Percentiles rank a stretch among this genome's conserved stretches.
Evolutionary conservation across 2,888 invertebrate species (phyloP).

Genomic region (Pachymerium ferrugineum): DNA sequence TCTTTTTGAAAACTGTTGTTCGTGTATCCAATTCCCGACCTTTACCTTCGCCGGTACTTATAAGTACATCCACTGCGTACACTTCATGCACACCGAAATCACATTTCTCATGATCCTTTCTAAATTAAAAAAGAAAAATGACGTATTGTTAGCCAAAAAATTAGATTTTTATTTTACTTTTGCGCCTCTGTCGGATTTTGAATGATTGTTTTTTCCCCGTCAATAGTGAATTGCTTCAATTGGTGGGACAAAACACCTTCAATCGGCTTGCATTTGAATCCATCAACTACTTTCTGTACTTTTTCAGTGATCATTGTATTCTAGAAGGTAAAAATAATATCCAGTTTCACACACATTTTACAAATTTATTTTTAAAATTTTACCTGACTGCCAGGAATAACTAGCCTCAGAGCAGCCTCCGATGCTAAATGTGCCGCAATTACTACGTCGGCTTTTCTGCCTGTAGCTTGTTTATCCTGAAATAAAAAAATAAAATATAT

Average conservation of each 20-base stretch:
- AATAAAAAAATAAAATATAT: background rate
- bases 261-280: constrained; percentile 93
- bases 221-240: constrained; percentile 90
- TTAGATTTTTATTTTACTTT: constrained; percentile 46
- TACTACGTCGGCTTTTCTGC: constrained; percentile 88
- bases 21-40: constrained; percentile 89
- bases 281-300: constrained; percentile 86
- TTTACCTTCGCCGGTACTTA: constrained; percentile 92
- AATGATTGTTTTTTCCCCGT: constrained; percentile 95
- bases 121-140: constrained; percentile 36
- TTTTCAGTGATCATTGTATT: constrained; percentile 86
- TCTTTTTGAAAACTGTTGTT: constrained; percentile 97
- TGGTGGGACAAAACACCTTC: constrained; percentile 84
- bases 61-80: constrained; percentile 95
- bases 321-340: constrained; percentile 48
- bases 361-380: constrained; percentile 36
- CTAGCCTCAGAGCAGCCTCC: constrained; percentile 86
- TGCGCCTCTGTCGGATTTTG: constrained; percentile 97
- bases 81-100: constrained; percentile 95
- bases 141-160: background rate
- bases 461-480: constrained; percentile 66
- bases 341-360: background rate
- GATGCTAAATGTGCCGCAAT: constrained; percentile 92
- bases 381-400: constrained; percentile 87
- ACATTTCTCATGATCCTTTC: constrained; percentile 94